Evolutionary conservation across 2,888 invertebrate genomes (phyloP), one percentile per base, ranked within the genome.

Genomic region (Germaria angustata): DNA sequence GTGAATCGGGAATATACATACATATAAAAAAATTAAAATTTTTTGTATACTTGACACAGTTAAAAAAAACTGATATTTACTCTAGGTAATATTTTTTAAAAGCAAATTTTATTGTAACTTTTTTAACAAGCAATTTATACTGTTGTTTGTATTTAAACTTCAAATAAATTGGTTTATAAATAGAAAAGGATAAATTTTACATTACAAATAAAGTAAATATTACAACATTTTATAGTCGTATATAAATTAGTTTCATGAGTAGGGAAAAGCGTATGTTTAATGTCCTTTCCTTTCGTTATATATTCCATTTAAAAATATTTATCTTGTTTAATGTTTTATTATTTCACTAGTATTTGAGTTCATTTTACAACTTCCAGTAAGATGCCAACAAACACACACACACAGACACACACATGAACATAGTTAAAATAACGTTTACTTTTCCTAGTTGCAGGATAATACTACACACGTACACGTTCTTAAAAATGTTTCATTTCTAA

Each of bases 391-490:
- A n/a, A n/a, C n/a, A n/a, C n/a, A n/a, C 22, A 2, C 22, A 34
- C 1, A 46, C 34, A 34, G 17, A 24, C 17, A 53, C n/a, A 72
- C 17, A 24, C 1, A 68, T 11, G 46, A 20, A 71, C 7, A 57
- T 15, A 57, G 6, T 15, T 57, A 34, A 68, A 41, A 68, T 7
- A 68, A 44, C 68, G 72, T 72, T 79, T 72, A 72, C 53, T 79
- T 79, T 57, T 72, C 55, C 57, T 51, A 46, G 55, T 71, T 71
- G 41, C 71, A 49, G 57, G 17, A 57, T 53, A 78, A 53, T 44
- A 17, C 24, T 28, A 57, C 17, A 66, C 15, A 59, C 15, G 9
- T 6, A 46, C 49, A 49, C n/a, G 49, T 15, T 36, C 4, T 3
- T 34, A 36, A 13, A 53, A 24, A 36, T 24, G 9, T 32, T 44